phyloP scores from a whole-genome alignment of 2,113 vertebrate genomes.

The Dromiciops gliroides region DNA sequence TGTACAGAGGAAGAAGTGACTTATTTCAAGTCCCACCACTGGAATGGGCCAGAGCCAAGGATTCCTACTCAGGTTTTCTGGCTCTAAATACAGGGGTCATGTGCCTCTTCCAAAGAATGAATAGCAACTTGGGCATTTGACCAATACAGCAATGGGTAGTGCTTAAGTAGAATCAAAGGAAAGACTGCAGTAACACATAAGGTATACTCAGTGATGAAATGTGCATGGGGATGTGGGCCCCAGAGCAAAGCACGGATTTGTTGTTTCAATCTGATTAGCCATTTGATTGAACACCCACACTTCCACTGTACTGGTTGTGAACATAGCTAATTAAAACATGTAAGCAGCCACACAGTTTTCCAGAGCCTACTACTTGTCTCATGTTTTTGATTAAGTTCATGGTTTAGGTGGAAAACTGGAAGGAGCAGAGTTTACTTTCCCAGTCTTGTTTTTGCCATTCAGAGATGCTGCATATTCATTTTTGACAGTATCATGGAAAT shows the following conservation, averaged over 20 bases:
- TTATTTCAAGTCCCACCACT: background rate
- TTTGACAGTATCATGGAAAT: background rate
- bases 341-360: background rate
- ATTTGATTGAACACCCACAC: constrained; percentile 74
- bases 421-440: background rate
- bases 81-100: background rate
- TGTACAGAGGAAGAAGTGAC: background rate
- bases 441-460: background rate
- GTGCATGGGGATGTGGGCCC: constrained; percentile 41
- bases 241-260: constrained; percentile 63
- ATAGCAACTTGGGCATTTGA: background rate
- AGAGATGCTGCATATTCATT: background rate
- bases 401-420: background rate
- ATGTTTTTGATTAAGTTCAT: background rate
- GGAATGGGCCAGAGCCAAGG: background rate
- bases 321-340: constrained; percentile 71
- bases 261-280: constrained; percentile 77
- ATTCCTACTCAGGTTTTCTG: background rate
- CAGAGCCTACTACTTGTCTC: background rate
- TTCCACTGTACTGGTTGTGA: constrained; percentile 54
- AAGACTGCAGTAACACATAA: constrained; percentile 16
- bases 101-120: background rate
- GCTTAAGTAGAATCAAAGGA: constrained; percentile 59
- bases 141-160: constrained; percentile 61
- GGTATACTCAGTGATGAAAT: background rate